Evolutionary conservation across 2,888 invertebrate genomes (phyloP).

Genomic region (Euphydryas editha): DNA sequence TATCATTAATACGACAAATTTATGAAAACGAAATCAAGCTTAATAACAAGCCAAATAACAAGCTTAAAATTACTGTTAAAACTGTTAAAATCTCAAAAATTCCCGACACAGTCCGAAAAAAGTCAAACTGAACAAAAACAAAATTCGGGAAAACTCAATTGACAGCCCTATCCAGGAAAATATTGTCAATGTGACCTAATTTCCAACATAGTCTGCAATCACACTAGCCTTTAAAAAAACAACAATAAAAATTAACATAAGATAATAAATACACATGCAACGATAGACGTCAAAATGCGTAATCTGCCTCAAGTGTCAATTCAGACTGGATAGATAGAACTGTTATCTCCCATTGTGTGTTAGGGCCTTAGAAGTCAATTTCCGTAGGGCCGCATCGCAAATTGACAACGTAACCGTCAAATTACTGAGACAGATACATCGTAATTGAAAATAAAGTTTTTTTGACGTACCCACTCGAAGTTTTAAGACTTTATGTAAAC

Average conservation of each 20-base stretch:
- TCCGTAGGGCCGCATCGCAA: slow-evolving; percentile 31
- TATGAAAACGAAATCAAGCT: no score
- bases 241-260: neutral
- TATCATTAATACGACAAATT: no score
- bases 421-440: slow-evolving; percentile 18
- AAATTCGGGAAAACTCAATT: slow-evolving; percentile 10
- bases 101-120: neutral
- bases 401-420: slow-evolving; percentile 23
- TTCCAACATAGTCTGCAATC: slow-evolving; percentile 10
- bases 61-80: neutral
- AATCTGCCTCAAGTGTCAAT: slow-evolving; percentile 2
- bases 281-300: neutral
- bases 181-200: slow-evolving; percentile 22
- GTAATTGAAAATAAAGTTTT: slow-evolving; percentile 10
- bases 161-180: slow-evolving; percentile 14
- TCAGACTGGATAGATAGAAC: slow-evolving; percentile 1
- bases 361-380: slow-evolving; percentile 30
- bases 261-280: neutral
- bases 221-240: neutral
- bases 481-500: neutral
- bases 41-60: neutral
- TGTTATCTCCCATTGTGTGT: slow-evolving; percentile 2
- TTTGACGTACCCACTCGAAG: neutral
- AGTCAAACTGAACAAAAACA: neutral
- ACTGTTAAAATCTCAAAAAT: neutral